phyloP scores from a whole-genome alignment of 2,113 vertebrate genomes.

The Cynoglossus semilaevis region DNA sequence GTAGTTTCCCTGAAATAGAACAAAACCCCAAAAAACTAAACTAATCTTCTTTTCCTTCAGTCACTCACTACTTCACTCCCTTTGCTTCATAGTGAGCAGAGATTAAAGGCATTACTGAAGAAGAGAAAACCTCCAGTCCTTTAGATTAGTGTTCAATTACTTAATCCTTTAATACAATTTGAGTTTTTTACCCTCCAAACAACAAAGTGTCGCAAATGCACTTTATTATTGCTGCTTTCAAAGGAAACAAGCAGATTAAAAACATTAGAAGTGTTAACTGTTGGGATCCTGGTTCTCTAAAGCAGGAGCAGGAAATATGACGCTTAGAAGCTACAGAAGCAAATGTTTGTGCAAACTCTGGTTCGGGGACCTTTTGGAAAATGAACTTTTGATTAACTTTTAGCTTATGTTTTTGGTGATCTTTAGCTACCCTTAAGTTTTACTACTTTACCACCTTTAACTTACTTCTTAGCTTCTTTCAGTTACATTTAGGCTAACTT shows the following conservation, averaged over 20 bases:
- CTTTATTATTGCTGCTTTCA: conserved; percentile 49
- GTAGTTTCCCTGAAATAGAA: conserved; percentile 41
- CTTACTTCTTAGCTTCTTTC: too few relatives aligned
- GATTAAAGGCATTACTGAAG: conserved; percentile 77
- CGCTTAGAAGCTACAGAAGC: conserved; percentile 32
- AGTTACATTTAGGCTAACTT: too few relatives aligned
- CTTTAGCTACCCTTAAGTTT: too few relatives aligned
- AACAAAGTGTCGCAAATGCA: conserved; percentile 61
- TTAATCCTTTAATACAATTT: conserved; percentile 76
- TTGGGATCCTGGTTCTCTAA: neutral
- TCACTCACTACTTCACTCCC: conserved; percentile 54
- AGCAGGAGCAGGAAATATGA: neutral
- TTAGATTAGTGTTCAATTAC: conserved; percentile 77
- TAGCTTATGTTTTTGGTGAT: too few relatives aligned
- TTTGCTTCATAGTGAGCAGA: conserved; percentile 64
- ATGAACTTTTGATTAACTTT: too few relatives aligned
- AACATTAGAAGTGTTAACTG: conserved; percentile 34
- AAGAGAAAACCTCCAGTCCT: conserved; percentile 65
- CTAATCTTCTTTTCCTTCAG: conserved; percentile 71
- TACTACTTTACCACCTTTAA: too few relatives aligned
- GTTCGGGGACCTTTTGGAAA: too few relatives aligned
- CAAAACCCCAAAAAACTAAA: conserved; percentile 71
- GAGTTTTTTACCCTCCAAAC: conserved; percentile 64
- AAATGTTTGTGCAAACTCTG: conserved; percentile 2
- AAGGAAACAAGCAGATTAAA: conserved; percentile 60